Conservation (phyloP, 2,113 vertebrate species). For the Dasyornis broadbenti region DNA sequence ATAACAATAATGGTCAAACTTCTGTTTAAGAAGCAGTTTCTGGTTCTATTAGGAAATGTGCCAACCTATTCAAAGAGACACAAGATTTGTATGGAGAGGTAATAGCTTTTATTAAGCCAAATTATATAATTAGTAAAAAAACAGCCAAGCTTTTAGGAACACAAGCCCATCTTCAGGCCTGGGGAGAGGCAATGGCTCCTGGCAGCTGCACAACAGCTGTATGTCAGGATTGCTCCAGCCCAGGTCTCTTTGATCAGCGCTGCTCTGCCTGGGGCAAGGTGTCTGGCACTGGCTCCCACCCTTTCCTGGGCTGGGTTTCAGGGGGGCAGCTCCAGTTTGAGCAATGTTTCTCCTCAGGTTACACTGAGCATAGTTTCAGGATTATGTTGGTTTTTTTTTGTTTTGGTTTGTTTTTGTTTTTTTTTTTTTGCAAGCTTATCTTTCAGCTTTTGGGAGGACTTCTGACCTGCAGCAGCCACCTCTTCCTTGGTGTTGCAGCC, state of each 20-base stretch:
- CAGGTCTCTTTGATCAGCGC: background rate
- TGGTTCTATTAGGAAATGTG: constrained; percentile 18
- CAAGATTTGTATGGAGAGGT: constrained; percentile 25
- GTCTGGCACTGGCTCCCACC: background rate
- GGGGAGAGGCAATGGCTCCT: background rate
- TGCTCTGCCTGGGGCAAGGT: background rate
- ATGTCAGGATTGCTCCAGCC: background rate
- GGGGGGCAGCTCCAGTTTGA: background rate
- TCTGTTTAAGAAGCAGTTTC: constrained; percentile 40
- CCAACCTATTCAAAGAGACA: constrained; percentile 17
- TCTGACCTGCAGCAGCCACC: background rate
- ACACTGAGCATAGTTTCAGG: background rate
- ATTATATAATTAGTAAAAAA: constrained; percentile 43
- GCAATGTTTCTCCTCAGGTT: background rate
- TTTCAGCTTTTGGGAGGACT: background rate
- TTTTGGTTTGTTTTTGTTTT: background rate
- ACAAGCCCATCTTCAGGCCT: background rate
- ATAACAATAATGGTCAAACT: constrained; percentile 12
- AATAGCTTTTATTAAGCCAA: constrained; percentile 48
- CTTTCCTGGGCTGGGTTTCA: background rate
- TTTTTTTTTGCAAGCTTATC: background rate
- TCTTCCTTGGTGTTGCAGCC: background rate
- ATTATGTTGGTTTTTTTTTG: background rate
- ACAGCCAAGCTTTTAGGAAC: background rate
- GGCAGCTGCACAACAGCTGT: background rate